Percentiles rank a stretch among this genome's conserved stretches.
Evolutionary conservation across 2,888 invertebrate species (phyloP).

Genomic region (Drepanosiphum platanoidis): DNA sequence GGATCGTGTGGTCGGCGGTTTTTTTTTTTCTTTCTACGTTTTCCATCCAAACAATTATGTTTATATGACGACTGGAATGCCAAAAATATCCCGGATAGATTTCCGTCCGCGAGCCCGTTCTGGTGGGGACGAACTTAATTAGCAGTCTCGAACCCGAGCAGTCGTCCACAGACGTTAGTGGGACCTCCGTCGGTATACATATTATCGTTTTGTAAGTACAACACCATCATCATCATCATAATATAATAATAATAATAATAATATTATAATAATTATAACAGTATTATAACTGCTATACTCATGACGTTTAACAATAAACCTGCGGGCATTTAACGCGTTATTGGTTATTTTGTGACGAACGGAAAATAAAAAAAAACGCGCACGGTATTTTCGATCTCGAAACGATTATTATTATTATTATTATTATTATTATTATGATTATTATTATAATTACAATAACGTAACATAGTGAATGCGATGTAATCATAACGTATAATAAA

Average conservation of each 20-base stretch:
- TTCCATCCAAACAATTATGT: conserved; percentile 48
- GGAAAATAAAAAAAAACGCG: not conserved
- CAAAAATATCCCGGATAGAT: conserved; percentile 62
- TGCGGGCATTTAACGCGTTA: not conserved
- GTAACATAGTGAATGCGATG: not conserved
- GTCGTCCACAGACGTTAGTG: conserved; percentile 52
- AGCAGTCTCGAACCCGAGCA: conserved; percentile 17
- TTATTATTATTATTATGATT: no score
- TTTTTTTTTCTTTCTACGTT: conserved; percentile 21
- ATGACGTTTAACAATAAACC: not conserved
- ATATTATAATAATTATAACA: not conserved
- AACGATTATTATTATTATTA: no score
- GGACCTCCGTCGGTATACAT: conserved; percentile 48
- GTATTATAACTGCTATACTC: not conserved
- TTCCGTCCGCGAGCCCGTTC: conserved; percentile 26
- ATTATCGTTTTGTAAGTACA: conserved; percentile 55
- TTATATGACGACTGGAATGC: conserved; percentile 54
- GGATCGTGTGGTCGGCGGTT: conserved; percentile 25
- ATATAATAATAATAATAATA: not conserved
- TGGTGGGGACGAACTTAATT: conserved; percentile 50
- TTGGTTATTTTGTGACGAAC: not conserved
- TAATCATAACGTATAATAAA: no score
- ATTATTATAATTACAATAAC: no score
- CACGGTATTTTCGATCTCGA: not conserved
- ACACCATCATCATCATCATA: not conserved